Percentiles rank a stretch among this genome's conserved stretches.
Conservation (phyloP, 1,140 invertebrate species). For the Sminthurides bifidus region DNA sequence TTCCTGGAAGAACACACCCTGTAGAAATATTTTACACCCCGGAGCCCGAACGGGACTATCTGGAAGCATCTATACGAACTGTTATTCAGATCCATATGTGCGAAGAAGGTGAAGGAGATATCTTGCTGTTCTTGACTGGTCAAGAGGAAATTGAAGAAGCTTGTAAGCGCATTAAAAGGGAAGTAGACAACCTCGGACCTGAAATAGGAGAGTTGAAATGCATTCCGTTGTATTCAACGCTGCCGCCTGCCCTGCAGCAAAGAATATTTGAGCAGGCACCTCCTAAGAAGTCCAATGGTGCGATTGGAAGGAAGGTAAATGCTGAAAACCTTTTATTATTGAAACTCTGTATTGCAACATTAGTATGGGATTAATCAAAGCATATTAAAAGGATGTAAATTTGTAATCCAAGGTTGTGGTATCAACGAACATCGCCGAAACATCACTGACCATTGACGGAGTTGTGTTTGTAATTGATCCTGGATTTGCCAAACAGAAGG, state of each 20-base stretch:
- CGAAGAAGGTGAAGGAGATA: slow-evolving; percentile 87
- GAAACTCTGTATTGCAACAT: background rate
- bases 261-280: slow-evolving; percentile 93
- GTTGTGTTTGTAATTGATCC: slow-evolving; percentile 99
- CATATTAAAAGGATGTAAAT: background rate
- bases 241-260: slow-evolving; percentile 95
- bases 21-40: slow-evolving; percentile 99
- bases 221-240: slow-evolving; percentile 95
- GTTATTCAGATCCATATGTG: slow-evolving; percentile 99
- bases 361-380: slow-evolving; percentile 14
- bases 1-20: slow-evolving; percentile 90
- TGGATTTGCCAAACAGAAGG: slow-evolving; percentile 99
- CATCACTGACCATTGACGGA: slow-evolving; percentile 96
- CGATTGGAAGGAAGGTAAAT: slow-evolving; percentile 70
- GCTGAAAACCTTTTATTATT: slow-evolving; percentile 13
- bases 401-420: slow-evolving; percentile 57
- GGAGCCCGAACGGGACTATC: slow-evolving; percentile 93
- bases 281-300: slow-evolving; percentile 81
- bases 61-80: slow-evolving; percentile 96
- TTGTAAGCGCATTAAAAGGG: slow-evolving; percentile 92
- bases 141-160: slow-evolving; percentile 98
- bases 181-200: slow-evolving; percentile 90
- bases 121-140: slow-evolving; percentile 90
- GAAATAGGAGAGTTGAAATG: slow-evolving; percentile 96
- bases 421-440: slow-evolving; percentile 99